phyloP scores from a whole-genome alignment of 2,113 vertebrate genomes.

The Ptilonorhynchus violaceus region DNA sequence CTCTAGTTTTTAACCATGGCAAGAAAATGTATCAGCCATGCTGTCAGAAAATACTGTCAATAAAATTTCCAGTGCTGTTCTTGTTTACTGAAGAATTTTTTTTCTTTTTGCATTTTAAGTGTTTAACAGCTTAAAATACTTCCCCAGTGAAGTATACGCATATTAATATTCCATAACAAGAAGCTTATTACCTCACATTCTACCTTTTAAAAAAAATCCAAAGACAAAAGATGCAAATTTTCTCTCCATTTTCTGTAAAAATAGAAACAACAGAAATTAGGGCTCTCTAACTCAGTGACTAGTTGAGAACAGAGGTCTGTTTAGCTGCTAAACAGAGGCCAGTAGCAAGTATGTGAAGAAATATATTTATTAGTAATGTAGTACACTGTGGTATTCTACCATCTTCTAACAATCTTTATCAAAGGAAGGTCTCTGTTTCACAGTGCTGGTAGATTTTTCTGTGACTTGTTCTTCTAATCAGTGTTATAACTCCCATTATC shows the following conservation, averaged over 20 bases:
- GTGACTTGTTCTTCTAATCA: not conserved
- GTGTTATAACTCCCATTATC: not conserved
- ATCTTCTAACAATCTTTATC: too few relatives aligned
- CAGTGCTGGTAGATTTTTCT: not conserved
- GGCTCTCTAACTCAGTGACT: not conserved
- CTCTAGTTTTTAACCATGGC: not conserved
- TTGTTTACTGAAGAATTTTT: not conserved
- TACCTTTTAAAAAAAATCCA: not conserved
- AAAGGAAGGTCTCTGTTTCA: not conserved
- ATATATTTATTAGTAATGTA: accelerated
- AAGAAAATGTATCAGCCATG: not conserved
- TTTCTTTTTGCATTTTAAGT: not conserved
- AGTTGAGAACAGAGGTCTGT: not conserved
- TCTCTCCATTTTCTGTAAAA: not conserved
- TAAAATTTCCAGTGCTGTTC: not conserved
- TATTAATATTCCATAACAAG: not conserved
- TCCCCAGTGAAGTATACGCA: not conserved
- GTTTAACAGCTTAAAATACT: not conserved
- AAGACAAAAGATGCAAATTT: not conserved
- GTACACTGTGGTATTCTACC: not conserved
- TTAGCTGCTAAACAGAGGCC: not conserved
- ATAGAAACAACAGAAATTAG: not conserved
- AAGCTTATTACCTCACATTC: not conserved
- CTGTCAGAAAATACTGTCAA: not conserved
- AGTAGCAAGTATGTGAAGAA: not conserved